Conservation (phyloP, 2,888 invertebrate species). For the Cheilosia grossa region DNA sequence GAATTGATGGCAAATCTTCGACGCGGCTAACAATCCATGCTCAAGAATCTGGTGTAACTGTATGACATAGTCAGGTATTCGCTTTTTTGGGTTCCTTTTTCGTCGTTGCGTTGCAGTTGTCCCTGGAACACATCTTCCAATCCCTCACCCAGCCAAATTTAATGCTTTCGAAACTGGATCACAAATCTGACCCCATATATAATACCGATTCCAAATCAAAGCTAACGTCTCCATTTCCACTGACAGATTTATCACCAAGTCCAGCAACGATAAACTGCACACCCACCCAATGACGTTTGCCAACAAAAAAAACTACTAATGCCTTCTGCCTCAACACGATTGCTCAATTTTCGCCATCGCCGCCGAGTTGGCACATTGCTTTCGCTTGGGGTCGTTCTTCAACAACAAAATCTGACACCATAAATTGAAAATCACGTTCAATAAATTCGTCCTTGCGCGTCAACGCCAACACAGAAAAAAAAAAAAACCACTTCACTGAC, state of each 20-base stretch:
- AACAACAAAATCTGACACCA: conserved; percentile 41
- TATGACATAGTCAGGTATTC: too few species aligned
- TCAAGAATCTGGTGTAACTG: too few species aligned
- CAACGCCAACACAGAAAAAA: conserved; percentile 2
- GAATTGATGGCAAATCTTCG: too few species aligned
- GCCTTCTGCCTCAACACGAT: conserved; percentile 16
- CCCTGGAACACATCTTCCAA: too few species aligned
- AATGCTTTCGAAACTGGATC: background rate
- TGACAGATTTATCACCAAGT: conserved; percentile 35
- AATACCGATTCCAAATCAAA: background rate
- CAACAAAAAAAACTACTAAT: background rate
- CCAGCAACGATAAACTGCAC: background rate
- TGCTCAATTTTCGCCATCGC: conserved; percentile 31
- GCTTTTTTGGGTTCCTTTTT: too few species aligned
- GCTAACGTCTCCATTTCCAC: background rate
- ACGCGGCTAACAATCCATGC: too few species aligned
- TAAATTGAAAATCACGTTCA: conserved; percentile 58
- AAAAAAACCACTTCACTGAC: conserved; percentile 9
- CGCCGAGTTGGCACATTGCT: background rate
- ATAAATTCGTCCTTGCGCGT: conserved; percentile 49
- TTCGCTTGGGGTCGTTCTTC: background rate
- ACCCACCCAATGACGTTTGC: background rate
- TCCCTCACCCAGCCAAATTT: too few species aligned
- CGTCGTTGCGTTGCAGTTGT: too few species aligned
- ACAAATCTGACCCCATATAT: background rate